Conservation (phyloP, 2,113 vertebrate genomes). For the Gymnocephalus cernua region DNA sequence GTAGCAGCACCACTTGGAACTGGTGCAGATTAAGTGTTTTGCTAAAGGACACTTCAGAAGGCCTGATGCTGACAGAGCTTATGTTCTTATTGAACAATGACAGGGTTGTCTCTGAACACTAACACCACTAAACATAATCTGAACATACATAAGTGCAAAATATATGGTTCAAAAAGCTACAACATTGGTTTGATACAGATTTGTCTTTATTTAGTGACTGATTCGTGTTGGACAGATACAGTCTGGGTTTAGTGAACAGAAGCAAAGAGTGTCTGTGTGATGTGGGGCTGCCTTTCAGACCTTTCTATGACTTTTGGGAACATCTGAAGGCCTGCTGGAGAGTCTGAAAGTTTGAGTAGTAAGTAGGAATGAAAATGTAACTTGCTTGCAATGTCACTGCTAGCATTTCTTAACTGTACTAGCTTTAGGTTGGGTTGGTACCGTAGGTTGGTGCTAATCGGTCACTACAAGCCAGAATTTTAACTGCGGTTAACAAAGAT, state of each 20-base stretch:
- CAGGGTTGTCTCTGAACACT: neutral
- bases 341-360: neutral
- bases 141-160: neutral
- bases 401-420: too few species aligned
- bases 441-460: neutral
- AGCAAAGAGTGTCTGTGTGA: constrained; percentile 23
- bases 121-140: neutral
- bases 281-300: constrained; percentile 1
- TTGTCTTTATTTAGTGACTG: constrained; percentile 71
- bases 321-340: neutral
- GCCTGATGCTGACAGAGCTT: neutral
- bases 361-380: neutral
- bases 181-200: constrained; percentile 33
- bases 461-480: neutral
- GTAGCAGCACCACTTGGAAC: neutral
- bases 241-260: constrained; percentile 34
- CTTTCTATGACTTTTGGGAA: neutral
- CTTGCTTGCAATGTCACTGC: neutral
- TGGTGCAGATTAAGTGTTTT: neutral
- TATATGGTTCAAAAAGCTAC: neutral
- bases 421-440: constrained; percentile 3
- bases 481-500: neutral
- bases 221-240: constrained; percentile 47
- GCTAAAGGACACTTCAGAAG: neutral
- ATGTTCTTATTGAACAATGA: neutral